A percentile compares a stretch with the other conserved stretches of the same genome.
These are phyloP conservation scores for Holothuria glaberrima DNA, from an alignment of 35 echinoderm and acorn worm species.

Conservation along the genomic window DNA sequence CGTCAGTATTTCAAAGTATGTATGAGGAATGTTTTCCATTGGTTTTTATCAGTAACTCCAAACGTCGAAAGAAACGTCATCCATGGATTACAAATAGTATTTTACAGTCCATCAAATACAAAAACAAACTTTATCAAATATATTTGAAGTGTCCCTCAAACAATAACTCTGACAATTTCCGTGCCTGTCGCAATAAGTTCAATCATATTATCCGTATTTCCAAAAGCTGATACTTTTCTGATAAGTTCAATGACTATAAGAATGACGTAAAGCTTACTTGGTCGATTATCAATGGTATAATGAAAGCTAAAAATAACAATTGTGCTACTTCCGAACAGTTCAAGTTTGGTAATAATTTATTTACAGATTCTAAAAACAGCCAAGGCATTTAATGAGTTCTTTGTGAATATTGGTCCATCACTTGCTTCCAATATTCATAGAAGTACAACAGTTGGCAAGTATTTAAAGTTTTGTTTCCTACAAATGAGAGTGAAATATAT, in stretches of 20 bases:
- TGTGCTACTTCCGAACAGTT: neutral
- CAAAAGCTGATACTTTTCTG: neutral
- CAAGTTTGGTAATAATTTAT: neutral
- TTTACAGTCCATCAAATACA: neutral
- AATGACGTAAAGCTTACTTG: constrained; percentile 4
- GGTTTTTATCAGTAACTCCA: too few species aligned
- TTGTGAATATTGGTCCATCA: too few species aligned
- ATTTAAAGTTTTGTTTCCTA: neutral
- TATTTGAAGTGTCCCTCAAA: neutral
- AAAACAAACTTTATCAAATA: neutral
- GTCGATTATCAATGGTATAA: neutral
- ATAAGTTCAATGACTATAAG: neutral
- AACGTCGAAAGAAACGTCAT: too few species aligned
- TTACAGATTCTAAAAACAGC: neutral
- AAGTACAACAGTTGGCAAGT: neutral
- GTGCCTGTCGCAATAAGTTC: neutral
- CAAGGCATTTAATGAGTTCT: constrained; percentile 19
- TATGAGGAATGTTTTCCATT: too few species aligned
- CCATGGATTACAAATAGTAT: neutral
- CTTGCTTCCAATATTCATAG: too few species aligned
- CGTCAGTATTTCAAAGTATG: too few species aligned
- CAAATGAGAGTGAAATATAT: too few species aligned
- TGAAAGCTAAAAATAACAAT: neutral
- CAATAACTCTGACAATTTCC: neutral
- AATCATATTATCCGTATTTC: constrained; percentile 5